Conservation (phyloP, 2,797 vertebrate genomes). For the Labroides dimidiatus region DNA sequence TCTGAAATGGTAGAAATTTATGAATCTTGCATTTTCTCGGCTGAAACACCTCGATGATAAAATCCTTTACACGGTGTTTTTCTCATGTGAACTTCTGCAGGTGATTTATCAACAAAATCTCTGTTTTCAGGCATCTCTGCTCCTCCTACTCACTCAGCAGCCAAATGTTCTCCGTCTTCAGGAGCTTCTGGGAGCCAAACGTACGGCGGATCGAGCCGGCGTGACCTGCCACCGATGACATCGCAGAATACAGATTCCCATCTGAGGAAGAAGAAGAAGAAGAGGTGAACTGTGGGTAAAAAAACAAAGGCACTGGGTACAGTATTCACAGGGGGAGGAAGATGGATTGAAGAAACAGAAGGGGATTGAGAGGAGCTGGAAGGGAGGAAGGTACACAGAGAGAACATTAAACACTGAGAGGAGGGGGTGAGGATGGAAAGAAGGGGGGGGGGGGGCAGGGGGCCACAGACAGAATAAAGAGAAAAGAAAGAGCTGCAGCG, state of each 20-base stretch:
- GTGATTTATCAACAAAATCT: conserved; percentile 59
- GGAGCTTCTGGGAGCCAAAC: conserved; percentile 82
- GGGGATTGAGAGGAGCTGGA: conserved; percentile 30
- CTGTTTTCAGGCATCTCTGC: conserved; percentile 41
- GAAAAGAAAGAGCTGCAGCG: conserved; percentile 13
- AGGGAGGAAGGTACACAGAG: conserved; percentile 19
- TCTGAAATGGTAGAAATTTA: too few species aligned
- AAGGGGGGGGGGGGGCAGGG: conserved; percentile 3
- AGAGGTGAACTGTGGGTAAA: conserved; percentile 16
- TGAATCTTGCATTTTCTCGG: too few species aligned
- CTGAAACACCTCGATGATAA: conserved; percentile 1
- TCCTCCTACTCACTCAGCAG: conserved; percentile 84
- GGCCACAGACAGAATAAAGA: conserved; percentile 27
- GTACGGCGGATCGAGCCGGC: conserved; percentile 83
- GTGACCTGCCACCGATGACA: conserved; percentile 80
- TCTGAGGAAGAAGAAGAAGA: conserved; percentile 68
- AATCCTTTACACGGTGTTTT: conserved; percentile 24
- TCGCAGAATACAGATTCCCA: conserved; percentile 86
- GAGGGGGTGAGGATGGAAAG: conserved; percentile 13
- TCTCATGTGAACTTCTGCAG: conserved; percentile 27
- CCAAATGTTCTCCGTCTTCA: conserved; percentile 88
- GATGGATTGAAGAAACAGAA: conserved; percentile 22
- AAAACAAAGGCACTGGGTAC: conserved; percentile 14
- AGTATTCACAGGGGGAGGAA: conserved; percentile 17
- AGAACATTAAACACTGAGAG: conserved; percentile 46